A percentile compares a stretch with the other conserved stretches of the same genome.
phyloP scores from a whole-genome alignment of 1,140 invertebrate genomes.

The Prorops nasuta region DNA sequence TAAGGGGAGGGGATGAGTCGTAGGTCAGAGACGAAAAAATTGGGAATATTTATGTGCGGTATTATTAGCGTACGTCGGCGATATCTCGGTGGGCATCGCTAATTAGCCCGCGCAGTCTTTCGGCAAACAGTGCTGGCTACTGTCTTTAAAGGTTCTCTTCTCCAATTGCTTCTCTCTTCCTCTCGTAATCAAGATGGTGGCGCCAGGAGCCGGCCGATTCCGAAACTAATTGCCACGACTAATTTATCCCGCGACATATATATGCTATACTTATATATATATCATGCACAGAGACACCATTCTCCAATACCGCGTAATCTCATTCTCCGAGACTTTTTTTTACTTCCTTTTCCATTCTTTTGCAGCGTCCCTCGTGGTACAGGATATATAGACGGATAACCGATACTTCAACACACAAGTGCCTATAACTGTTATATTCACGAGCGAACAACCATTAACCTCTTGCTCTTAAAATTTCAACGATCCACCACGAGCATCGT shows the following conservation, averaged over 20 bases:
- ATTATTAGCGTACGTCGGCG: conserved; percentile 52
- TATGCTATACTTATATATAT: no score
- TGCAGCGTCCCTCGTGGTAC: not conserved
- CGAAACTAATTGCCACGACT: conserved; percentile 56
- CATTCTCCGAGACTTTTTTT: conserved; percentile 29
- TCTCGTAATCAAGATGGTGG: conserved; percentile 54
- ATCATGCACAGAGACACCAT: conserved; percentile 49
- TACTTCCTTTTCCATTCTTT: not conserved
- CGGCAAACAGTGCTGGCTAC: conserved; percentile 56
- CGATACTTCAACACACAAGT: no score
- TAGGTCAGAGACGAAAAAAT: conserved; percentile 45
- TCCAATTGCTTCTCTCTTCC: conserved; percentile 1
- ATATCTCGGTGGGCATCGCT: conserved; percentile 57
- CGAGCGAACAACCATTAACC: no score
- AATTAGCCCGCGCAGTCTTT: conserved; percentile 54
- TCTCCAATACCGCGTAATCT: conserved; percentile 46
- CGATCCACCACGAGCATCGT: no score
- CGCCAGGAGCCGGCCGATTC: conserved; percentile 52
- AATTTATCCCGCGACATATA: conserved; percentile 54
- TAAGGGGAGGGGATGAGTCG: conserved; percentile 7
- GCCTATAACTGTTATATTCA: no score
- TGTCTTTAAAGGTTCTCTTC: conserved; percentile 43
- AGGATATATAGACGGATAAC: no score
- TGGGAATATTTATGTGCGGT: conserved; percentile 54
- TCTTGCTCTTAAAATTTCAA: no score